Conservation (phyloP, 2,113 vertebrate genomes). For the Coracopsis vasa region DNA sequence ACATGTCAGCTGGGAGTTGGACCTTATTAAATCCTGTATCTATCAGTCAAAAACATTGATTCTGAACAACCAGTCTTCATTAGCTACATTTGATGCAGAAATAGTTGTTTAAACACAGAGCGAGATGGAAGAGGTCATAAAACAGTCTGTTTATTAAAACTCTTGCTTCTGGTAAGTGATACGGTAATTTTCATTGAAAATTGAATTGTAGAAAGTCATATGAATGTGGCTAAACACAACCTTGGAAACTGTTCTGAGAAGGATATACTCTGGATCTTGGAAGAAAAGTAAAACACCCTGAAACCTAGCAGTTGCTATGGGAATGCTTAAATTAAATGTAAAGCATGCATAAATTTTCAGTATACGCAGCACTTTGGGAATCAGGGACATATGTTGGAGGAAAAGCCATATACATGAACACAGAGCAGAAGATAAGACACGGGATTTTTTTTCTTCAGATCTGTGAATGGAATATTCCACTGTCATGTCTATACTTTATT, state of each 20-base stretch:
- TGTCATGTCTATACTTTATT: not conserved
- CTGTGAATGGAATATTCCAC: not conserved
- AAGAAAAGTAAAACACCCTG: slow-evolving; percentile 27
- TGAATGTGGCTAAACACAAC: slow-evolving; percentile 53
- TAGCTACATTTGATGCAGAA: not conserved
- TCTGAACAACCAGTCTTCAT: not conserved
- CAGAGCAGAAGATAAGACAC: not conserved
- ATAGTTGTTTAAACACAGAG: not conserved
- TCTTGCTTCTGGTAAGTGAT: not conserved
- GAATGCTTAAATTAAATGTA: slow-evolving; percentile 58
- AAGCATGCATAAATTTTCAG: slow-evolving; percentile 49
- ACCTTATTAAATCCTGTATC: not conserved
- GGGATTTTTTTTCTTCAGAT: not conserved
- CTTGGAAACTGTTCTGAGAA: slow-evolving; percentile 4
- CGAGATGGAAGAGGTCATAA: not conserved
- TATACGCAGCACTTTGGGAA: not conserved
- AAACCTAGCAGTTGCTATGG: slow-evolving; percentile 52
- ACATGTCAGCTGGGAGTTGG: not conserved
- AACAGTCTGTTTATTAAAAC: not conserved
- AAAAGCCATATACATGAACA: not conserved
- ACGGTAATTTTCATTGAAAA: slow-evolving; percentile 36
- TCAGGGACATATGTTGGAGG: not conserved
- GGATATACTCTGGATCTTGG: not conserved
- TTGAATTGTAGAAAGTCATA: not conserved
- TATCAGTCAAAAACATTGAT: not conserved